These are phyloP conservation scores for Lydus trimaculatus DNA, from an alignment of 2,888 invertebrate genomes.

Conservation along the genomic window DNA sequence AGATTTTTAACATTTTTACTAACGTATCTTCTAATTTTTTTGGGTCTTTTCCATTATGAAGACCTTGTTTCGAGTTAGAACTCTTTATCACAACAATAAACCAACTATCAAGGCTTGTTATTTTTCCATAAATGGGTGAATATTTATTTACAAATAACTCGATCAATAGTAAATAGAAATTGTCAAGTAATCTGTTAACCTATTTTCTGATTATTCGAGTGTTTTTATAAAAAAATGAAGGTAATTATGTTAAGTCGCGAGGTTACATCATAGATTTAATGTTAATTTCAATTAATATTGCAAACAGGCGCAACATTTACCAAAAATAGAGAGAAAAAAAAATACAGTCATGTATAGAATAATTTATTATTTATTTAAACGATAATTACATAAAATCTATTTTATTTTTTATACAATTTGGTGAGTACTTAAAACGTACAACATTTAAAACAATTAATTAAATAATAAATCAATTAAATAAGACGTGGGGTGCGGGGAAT, in stretches of 20 bases:
- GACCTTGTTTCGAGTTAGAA: too few species aligned
- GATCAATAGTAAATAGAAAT: too few species aligned
- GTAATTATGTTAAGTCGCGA: constrained; percentile 3
- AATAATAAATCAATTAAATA: not conserved
- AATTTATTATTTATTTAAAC: not conserved
- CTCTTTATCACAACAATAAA: too few species aligned
- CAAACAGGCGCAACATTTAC: not conserved
- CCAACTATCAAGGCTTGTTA: too few species aligned
- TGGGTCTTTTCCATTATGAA: too few species aligned
- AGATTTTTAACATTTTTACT: too few species aligned
- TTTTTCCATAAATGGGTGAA: not conserved
- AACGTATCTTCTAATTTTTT: too few species aligned
- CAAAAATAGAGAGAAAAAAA: not conserved
- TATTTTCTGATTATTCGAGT: not conserved
- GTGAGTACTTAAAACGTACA: constrained; percentile 7
- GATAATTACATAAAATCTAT: not conserved
- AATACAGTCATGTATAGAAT: not conserved
- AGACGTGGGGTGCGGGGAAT: not conserved
- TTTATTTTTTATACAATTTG: not conserved
- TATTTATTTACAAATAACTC: not conserved
- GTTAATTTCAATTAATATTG: not conserved
- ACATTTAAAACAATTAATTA: not conserved
- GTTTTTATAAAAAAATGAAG: not conserved
- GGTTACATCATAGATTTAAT: not conserved
- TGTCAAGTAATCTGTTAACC: not conserved